A percentile compares a stretch with the other conserved stretches of the same genome.
phyloP scores from a whole-genome alignment of 2,113 vertebrate genomes.

The Paracanthobrama guichenoti region DNA sequence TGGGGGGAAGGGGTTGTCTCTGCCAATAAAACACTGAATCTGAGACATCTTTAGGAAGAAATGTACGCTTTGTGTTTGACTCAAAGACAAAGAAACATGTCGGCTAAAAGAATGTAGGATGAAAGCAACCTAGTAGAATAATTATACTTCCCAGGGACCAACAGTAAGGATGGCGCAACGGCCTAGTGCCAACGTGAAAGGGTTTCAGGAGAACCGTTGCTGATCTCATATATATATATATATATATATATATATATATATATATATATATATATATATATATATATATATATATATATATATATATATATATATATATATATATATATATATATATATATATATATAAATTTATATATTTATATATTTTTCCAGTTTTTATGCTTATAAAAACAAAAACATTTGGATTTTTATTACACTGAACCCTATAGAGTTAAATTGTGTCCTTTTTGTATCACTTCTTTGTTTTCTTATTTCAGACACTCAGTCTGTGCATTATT shows the following conservation, averaged over 20 bases:
- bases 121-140: not conserved
- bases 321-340: too few relatives aligned
- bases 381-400: not conserved
- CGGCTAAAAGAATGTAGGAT: too few relatives aligned
- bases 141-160: not conserved
- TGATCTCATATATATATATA: not conserved
- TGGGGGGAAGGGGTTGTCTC: not conserved
- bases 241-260: too few relatives aligned
- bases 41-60: not conserved
- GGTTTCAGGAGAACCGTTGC: not conserved
- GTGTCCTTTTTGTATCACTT: not conserved
- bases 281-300: too few relatives aligned
- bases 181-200: not conserved
- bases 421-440: not conserved
- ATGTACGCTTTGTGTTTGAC: not conserved
- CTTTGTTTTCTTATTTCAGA: not conserved
- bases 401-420: not conserved
- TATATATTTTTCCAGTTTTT: too few relatives aligned
- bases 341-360: too few relatives aligned
- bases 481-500: not conserved
- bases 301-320: too few relatives aligned
- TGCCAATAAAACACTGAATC: constrained; percentile 4
- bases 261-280: too few relatives aligned
- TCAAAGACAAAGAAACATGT: constrained; percentile 1
- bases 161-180: not conserved